Percentiles rank a stretch among this genome's conserved stretches.
These are phyloP conservation scores for Hydractinia symbiolongicarpus DNA, from an alignment of 30 jellyfish, hydroid and myxozoan species.

Conservation along the genomic window DNA sequence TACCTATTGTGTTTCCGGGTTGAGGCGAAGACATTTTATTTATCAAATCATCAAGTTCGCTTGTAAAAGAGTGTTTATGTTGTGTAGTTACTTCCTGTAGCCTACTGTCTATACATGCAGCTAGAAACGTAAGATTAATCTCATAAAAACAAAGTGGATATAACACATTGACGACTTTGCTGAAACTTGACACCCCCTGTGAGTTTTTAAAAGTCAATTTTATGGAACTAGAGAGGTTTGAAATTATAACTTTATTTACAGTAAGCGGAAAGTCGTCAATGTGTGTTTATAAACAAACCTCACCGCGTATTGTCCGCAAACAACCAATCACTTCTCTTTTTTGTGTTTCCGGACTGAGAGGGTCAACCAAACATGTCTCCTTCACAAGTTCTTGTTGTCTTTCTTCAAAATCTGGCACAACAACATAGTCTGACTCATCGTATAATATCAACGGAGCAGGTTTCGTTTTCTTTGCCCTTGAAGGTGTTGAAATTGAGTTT, in stretches of 20 bases:
- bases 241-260: too few relatives aligned
- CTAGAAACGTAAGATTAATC: too few relatives aligned
- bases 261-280: too few relatives aligned
- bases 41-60: background rate
- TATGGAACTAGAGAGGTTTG: too few relatives aligned
- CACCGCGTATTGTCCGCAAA: slow-evolving; percentile 8
- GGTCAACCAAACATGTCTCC: background rate
- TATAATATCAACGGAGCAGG: background rate
- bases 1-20: too few relatives aligned
- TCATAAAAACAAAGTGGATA: too few relatives aligned
- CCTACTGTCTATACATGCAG: too few relatives aligned
- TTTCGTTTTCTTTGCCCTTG: background rate
- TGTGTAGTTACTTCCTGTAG: background rate
- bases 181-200: too few relatives aligned
- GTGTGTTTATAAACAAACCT: background rate
- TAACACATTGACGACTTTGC: too few relatives aligned
- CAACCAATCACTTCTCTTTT: background rate
- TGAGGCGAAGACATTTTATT: background rate
- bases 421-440: slow-evolving; percentile 11
- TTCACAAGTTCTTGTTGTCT: background rate
- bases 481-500: too few relatives aligned
- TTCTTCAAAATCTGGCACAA: slow-evolving; percentile 12
- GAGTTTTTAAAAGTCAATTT: too few relatives aligned
- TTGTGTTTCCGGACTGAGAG: slow-evolving; percentile 13
- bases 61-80: slow-evolving; percentile 1